Evolutionary conservation across 37 sponge, comb jelly and placozoan genomes (phyloP), one percentile per base, ranked within the genome.

Genomic region (Spongilla lacustris): DNA sequence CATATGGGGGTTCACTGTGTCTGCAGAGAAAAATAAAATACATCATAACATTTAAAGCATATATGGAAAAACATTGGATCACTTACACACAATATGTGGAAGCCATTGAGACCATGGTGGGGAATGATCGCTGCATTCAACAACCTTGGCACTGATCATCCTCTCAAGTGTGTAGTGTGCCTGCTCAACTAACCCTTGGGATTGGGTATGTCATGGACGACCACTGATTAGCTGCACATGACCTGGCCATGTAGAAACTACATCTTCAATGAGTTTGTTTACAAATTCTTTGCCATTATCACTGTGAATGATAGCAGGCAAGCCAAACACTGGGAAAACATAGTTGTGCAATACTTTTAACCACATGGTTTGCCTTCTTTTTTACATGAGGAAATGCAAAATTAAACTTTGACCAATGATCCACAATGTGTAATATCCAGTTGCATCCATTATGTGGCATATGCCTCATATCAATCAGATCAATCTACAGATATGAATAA

Each of bases 381-480:
- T 34, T 31, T 24, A 31, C 49, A n/a, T 68, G 78, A 67, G 86
- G n/a, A 34, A 41, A 85, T 71, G 70, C 79, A 78, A 85, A 85
- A 71, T 85, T 77, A 35, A 85, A 85, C 69, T 85, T 85, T 68
- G 86, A 85, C 86, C 86, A 85, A 68, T 85, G 78, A 31, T 77
- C 86, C 26, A 85, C 79, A 17, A 36, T 34, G 38, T 85, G 86
- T 31, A 85, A 79, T 27, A 85, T 85, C 86, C 86, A 78, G 24
- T 85, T 31, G 69, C 27, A 77, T 24, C 24, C 25, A 26, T 78
- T 78, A 77, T 85, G 37, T 50, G 85, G 85, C 22, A 76, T 68
- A 50, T 85, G 85, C 67, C 78, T 29, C 85, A 85, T 86, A 74
- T 79, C 87, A 86, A 70, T 79, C 32, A 79, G 74, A 72, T 79